Evolutionary conservation across 2,888 invertebrate genomes (phyloP).

Genomic region (Sinhomidia bicolor): DNA sequence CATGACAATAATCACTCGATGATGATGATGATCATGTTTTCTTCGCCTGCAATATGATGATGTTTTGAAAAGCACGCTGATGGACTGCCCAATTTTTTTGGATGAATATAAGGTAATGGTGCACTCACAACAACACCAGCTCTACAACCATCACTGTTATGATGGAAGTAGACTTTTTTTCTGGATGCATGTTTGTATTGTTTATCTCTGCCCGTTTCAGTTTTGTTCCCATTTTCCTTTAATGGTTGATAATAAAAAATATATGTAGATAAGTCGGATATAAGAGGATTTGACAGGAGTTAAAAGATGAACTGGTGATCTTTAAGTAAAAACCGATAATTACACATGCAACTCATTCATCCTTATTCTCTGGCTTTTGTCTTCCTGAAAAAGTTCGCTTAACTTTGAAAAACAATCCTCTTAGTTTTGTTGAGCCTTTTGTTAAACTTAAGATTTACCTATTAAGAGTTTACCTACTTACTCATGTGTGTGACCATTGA

Average conservation of each 20-base stretch:
- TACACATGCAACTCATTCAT: slow-evolving; percentile 27
- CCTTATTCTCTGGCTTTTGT: slow-evolving; percentile 6
- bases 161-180: slow-evolving; percentile 43
- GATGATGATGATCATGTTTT: neutral
- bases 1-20: slow-evolving; percentile 13
- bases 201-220: slow-evolving; percentile 32
- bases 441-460: neutral
- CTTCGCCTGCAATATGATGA: slow-evolving; percentile 3
- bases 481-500: neutral
- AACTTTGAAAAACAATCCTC: slow-evolving; percentile 21
- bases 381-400: neutral
- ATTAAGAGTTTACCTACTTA: neutral
- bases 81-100: neutral
- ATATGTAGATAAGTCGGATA: neutral
- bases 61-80: neutral
- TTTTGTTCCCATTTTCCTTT: neutral
- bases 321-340: slow-evolving; percentile 51
- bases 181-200: slow-evolving; percentile 38
- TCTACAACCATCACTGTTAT: neutral
- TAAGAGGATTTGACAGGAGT: neutral
- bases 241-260: neutral
- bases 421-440: neutral
- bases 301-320: neutral
- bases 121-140: neutral
- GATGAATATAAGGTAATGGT: neutral